Percentiles rank a stretch among this genome's conserved stretches.
Conservation (phyloP, 2,888 invertebrate genomes). For the Drosophila gaucha region DNA sequence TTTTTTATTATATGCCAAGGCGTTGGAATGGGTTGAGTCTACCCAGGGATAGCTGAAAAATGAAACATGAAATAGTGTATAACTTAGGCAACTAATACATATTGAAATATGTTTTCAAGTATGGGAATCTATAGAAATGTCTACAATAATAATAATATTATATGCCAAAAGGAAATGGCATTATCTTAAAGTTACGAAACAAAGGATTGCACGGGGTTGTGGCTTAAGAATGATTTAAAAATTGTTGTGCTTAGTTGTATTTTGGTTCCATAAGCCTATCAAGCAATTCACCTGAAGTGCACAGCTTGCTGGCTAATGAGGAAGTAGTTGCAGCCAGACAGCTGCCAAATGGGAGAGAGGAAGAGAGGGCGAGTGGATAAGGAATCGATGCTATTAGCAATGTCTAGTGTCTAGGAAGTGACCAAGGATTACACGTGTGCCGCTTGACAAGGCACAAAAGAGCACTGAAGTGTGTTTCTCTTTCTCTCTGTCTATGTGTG, state of each 20-base stretch:
- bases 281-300: constrained; percentile 41
- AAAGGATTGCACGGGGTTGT: constrained; percentile 13
- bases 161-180: constrained; percentile 14
- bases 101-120: too few species aligned
- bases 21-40: constrained; percentile 36
- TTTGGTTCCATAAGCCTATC: constrained; percentile 46
- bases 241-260: constrained; percentile 8
- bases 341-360: not conserved
- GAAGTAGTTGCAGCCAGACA: constrained; percentile 44
- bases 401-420: constrained; percentile 53
- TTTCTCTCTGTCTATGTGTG: constrained; percentile 4
- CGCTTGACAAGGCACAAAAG: constrained; percentile 51
- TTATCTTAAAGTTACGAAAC: constrained; percentile 11
- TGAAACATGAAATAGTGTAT: too few species aligned
- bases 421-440: constrained; percentile 68
- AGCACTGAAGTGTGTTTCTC: constrained; percentile 9
- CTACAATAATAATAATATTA: constrained; percentile 3
- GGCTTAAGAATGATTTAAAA: constrained; percentile 15
- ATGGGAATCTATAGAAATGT: too few species aligned
- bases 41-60: too few species aligned
- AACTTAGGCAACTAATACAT: too few species aligned
- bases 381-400: constrained; percentile 24
- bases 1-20: constrained; percentile 28
- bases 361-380: constrained; percentile 2
- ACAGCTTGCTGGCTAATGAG: constrained; percentile 52